Conservation (phyloP, 2,888 invertebrate genomes). For the Pristionchus mayeri region DNA sequence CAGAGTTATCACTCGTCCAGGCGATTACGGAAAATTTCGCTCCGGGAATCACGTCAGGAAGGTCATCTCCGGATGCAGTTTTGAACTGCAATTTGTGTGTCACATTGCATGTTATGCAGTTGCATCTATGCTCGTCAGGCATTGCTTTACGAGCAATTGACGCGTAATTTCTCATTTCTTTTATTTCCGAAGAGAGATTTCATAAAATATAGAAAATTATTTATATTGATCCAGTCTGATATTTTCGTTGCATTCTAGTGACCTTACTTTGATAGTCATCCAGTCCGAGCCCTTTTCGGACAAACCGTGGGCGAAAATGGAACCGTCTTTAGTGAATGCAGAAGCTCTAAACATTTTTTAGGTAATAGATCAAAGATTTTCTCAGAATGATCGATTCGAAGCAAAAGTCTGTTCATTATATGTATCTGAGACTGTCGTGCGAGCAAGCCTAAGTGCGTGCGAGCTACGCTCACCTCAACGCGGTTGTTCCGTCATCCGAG, state of each 20-base stretch:
- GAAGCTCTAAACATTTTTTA: conserved; percentile 79
- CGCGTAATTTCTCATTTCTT: too few species aligned
- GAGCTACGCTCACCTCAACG: conserved; percentile 81
- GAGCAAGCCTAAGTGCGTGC: too few species aligned
- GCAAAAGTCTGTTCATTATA: too few species aligned
- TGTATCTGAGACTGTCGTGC: too few species aligned
- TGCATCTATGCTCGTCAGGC: not conserved
- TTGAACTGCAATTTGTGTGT: conserved; percentile 50
- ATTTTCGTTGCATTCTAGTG: not conserved
- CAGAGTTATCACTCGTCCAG: conserved; percentile 95
- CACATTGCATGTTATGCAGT: not conserved
- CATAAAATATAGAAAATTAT: not conserved
- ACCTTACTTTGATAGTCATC: conserved; percentile 85
- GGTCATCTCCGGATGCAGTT: conserved; percentile 84
- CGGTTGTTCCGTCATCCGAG: conserved; percentile 91
- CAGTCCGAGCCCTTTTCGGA: conserved; percentile 96
- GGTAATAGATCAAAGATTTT: too few species aligned
- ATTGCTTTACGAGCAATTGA: not conserved
- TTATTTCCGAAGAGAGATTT: too few species aligned
- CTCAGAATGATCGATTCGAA: too few species aligned
- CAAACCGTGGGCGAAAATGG: conserved; percentile 90
- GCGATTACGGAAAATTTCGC: conserved; percentile 92
- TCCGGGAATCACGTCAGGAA: conserved; percentile 89
- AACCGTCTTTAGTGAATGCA: conserved; percentile 91
- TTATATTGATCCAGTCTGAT: not conserved